Conservation (phyloP, 2,888 invertebrate genomes). For the Didymodactylos carnosus region DNA sequence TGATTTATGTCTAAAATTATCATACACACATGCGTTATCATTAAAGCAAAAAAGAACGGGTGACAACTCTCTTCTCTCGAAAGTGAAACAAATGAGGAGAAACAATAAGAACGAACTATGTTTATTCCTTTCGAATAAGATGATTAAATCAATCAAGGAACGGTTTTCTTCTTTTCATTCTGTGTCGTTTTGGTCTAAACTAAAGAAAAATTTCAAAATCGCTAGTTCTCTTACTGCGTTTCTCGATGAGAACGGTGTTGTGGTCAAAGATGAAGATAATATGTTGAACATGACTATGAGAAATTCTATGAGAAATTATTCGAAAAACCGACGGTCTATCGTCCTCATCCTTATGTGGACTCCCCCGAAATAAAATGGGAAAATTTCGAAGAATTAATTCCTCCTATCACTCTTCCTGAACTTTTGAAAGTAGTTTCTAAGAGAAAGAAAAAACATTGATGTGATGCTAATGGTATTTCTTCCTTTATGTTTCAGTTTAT, state of each 20-base stretch:
- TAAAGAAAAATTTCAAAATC: neutral
- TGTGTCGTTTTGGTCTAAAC: neutral
- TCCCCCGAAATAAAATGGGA: neutral
- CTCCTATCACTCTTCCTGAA: neutral
- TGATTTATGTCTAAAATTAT: neutral
- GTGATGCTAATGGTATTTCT: neutral
- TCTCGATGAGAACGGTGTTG: neutral
- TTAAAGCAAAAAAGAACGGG: too few relatives aligned
- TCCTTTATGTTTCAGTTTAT: neutral
- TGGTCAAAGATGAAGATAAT: neutral
- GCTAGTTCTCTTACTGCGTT: neutral
- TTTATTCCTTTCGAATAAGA: too few relatives aligned
- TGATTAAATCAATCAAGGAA: neutral
- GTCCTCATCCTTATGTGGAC: neutral
- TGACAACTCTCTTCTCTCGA: neutral
- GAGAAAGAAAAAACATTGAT: neutral
- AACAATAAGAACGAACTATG: neutral
- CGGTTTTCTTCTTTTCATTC: too few relatives aligned
- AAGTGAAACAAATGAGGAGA: neutral
- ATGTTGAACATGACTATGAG: neutral
- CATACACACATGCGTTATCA: neutral
- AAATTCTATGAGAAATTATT: neutral
- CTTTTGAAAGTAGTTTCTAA: neutral
- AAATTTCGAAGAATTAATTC: neutral
- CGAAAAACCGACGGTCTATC: neutral